Base-by-base conservation (phyloP, 2,797 vertebrate species). In the Miichthys miiuy region DNA sequence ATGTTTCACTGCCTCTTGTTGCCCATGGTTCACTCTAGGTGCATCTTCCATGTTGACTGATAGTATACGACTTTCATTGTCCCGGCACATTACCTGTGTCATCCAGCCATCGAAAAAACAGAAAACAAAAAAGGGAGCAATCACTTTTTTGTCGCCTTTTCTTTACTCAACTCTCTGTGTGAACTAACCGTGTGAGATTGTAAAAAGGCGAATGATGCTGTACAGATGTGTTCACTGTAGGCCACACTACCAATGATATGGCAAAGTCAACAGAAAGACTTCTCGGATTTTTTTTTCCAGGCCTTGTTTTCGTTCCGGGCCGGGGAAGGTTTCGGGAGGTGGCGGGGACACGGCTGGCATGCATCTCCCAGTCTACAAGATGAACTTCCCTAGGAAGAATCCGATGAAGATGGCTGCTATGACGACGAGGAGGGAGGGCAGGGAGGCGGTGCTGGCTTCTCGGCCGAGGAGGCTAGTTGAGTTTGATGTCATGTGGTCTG, bases 341-440 rank as follows among this genome's bases (percentile, higher is more conserved):
- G 34, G 34, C 34, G 50, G 95, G 86, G 93, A 95, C 93, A 94
- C 92, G 77, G 94, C 94, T 93, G 94, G 89, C 96, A 96, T 96
- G 96, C 96, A 94, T 94, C 89, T 92, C 94, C 89, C 94, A 87
- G 94, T 96, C 97, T 99, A 99, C 97, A 99, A 97, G 96, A 99
- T 98, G 96, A 99, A 99, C 94, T 99, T 99, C 95, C 97, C 98
- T 95, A 99, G 96, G 97, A 99, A 99, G 97, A 99, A 99, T 93
- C 98, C 98, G 84, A 99, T 98, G 97, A 99, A 99, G 95, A 99
- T 97, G 96, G 98, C 98, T 93, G 98, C 98, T 95, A 99, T 98
- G 91, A 99, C 97, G 89, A 99, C 98, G 77, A 99, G 96, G 91
- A 99, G 97, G 68, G 98, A 99, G 88, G 98, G 98, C 90, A 99